A percentile compares a stretch with the other conserved stretches of the same genome.
phyloP scores from a whole-genome alignment of 2,888 invertebrate genomes.

The Blera fallax region DNA sequence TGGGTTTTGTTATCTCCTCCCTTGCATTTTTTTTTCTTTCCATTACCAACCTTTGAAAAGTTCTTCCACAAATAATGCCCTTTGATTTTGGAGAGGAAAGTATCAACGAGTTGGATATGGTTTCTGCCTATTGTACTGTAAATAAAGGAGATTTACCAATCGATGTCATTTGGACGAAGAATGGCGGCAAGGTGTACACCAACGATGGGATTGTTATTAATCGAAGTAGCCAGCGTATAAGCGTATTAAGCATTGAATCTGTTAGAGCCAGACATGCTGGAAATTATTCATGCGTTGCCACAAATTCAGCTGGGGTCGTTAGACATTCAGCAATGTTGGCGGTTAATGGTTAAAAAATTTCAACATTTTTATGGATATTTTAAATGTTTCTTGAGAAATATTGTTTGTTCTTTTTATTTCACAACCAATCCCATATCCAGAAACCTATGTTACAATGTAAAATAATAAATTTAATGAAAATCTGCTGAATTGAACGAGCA shows the following conservation, averaged over 20 bases:
- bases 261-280: constrained; percentile 88
- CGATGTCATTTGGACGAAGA: constrained; percentile 87
- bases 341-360: constrained; percentile 85
- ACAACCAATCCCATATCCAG: constrained; percentile 27
- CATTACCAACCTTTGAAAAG: constrained; percentile 79
- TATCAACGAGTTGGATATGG: constrained; percentile 87
- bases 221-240: constrained; percentile 83
- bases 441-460: background rate
- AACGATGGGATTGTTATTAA: constrained; percentile 83
- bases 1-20: constrained; percentile 52
- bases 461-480: background rate
- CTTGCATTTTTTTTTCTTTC: constrained; percentile 24
- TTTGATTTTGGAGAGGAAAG: constrained; percentile 88
- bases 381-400: constrained; percentile 1
- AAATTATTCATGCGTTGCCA: constrained; percentile 89
- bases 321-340: constrained; percentile 87
- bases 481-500: background rate
- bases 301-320: constrained; percentile 88
- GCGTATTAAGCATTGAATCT: constrained; percentile 86
- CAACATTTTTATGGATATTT: background rate
- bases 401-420: constrained; percentile 41
- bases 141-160: constrained; percentile 90
- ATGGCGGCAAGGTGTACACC: constrained; percentile 82
- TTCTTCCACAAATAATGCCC: constrained; percentile 87
- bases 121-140: constrained; percentile 87